Evolutionary conservation across 2,888 invertebrate genomes (phyloP), one percentile per base, ranked within the genome.

Genomic region (Microctonus aethiopoides): DNA sequence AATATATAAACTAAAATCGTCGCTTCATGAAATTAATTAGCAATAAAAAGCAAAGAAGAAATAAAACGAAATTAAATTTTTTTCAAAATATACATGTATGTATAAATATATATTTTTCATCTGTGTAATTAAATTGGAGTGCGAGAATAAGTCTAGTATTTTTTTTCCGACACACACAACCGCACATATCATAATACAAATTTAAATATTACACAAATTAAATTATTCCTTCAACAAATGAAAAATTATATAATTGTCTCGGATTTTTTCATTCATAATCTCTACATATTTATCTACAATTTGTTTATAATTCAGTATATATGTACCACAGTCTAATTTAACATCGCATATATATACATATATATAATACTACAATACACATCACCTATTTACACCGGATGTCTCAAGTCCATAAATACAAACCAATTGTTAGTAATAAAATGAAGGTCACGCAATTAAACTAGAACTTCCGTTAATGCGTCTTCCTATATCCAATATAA

Each of bases 161-260:
- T 60, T 67, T 29, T 11, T 24, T 54, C 16, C 39, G 20, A 26
- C n/a, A 16, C 26, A 54, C 20, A 51, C 16, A 16, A 46, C n/a
- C 6, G 7, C 59, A 62, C 36, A 57, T 13, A 67, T 41, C 73
- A 76, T 77, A 74, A 79, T 77, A 70, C 71, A 74, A 76, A 79
- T 46, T 80, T 75, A 29, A n/a, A 72, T 76, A 75, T 81, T 80
- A 71, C 74, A 76, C 75, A 77, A 80, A 74, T 71, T 72, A 72
- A 74, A 74, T 76, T 68, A 73, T 70, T 72, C 69, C 64, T 60
- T 54, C 46, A 71, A 52, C 66, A 57, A 56, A 56, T 51, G 36
- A 70, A 32, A 73, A 78, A 75, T 56, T 72, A 75, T 5, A 5
- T n/a, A n/a, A n/a, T 77, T 73, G 77, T 76, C 71, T 68, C 62